Evolutionary conservation across 1,140 invertebrate species (phyloP).

Genomic region (Limonius californicus): DNA sequence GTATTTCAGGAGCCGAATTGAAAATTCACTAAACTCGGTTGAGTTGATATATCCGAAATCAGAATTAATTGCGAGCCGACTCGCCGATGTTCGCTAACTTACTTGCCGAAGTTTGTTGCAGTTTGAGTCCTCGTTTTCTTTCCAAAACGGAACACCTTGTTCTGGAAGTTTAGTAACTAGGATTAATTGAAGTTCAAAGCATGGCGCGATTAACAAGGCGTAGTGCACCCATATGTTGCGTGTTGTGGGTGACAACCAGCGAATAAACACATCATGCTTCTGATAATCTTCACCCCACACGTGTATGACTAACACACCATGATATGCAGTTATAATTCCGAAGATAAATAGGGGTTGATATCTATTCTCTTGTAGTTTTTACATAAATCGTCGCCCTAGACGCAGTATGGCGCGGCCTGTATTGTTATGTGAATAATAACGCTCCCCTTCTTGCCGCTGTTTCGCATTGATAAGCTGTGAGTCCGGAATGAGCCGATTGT

Average conservation of each 20-base stretch:
- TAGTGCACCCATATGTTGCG: not conserved
- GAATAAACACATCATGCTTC: conserved; percentile 17
- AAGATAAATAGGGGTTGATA: conserved; percentile 40
- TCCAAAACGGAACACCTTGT: too few relatives aligned
- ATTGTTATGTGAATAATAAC: conserved; percentile 34
- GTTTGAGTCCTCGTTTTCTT: too few relatives aligned
- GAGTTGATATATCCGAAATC: too few relatives aligned
- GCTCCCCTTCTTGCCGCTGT: conserved; percentile 25
- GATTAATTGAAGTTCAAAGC: not conserved
- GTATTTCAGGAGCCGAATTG: too few relatives aligned
- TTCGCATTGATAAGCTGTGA: conserved; percentile 31
- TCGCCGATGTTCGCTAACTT: too few relatives aligned
- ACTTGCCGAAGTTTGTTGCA: too few relatives aligned
- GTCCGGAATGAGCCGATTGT: conserved; percentile 24
- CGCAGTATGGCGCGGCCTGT: conserved; percentile 25
- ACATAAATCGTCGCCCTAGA: conserved; percentile 34
- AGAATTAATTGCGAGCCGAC: too few relatives aligned
- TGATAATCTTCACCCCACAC: conserved; percentile 18
- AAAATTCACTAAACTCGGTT: too few relatives aligned
- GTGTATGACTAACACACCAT: conserved; percentile 36
- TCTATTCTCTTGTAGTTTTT: conserved; percentile 35
- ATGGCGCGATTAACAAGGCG: not conserved
- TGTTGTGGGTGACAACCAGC: not conserved
- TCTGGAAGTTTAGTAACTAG: not conserved
- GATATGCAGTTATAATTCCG: conserved; percentile 38